These are phyloP conservation scores for Puma concolor DNA, from an alignment of 2,113 vertebrate genomes.

Conservation along the genomic window DNA sequence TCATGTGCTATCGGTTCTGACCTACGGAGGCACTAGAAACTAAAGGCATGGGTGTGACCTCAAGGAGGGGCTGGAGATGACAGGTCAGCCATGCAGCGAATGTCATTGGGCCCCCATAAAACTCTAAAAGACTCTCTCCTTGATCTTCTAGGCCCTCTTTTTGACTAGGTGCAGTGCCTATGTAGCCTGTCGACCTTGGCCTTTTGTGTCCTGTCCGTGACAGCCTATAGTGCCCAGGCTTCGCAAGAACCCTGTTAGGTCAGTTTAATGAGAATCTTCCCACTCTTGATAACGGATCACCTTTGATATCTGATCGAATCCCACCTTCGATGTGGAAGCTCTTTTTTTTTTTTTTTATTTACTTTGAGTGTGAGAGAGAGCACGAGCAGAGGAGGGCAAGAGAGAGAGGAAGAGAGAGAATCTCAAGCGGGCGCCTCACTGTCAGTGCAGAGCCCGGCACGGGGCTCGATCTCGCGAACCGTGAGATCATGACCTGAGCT, in stretches of 20 bases:
- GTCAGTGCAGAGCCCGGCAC: no score
- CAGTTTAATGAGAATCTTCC: neutral
- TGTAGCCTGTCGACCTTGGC: neutral
- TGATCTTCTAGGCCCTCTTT: neutral
- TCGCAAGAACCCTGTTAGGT: neutral
- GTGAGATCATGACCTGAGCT: no score
- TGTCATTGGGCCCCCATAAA: fast-evolving
- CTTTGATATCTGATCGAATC: neutral
- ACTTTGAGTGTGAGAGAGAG: no score
- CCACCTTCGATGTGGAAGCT: neutral
- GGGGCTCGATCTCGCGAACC: no score
- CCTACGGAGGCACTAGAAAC: neutral
- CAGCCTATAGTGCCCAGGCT: neutral
- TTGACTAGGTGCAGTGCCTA: no score
- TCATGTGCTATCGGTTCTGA: neutral
- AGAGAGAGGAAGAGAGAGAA: no score
- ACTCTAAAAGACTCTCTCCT: neutral
- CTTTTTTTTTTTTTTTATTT: no score
- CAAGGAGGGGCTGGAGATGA: no score
- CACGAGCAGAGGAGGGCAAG: no score
- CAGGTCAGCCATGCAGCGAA: neutral
- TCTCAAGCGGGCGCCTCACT: no score
- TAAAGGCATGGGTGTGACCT: neutral
- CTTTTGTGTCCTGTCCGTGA: neutral
- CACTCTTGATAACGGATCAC: no score